Conservation (phyloP, 2,113 vertebrate species). For the Semnornis frantzii region DNA sequence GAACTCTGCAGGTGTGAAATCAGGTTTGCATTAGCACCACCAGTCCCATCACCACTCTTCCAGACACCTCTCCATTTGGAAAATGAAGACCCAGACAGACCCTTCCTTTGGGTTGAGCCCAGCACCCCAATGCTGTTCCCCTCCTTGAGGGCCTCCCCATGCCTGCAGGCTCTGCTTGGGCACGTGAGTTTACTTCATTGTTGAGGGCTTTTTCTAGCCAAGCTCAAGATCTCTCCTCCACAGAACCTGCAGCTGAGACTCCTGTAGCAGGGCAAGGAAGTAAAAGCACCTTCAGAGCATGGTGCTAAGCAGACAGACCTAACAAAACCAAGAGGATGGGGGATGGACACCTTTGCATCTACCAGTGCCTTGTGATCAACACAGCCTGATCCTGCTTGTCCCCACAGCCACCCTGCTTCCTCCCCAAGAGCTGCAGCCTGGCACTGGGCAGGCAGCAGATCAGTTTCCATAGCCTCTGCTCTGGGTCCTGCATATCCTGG, state of each 20-base stretch:
- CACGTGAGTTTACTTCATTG: neutral
- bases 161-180: neutral
- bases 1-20: neutral
- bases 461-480: neutral
- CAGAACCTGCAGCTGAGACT: neutral
- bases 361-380: neutral
- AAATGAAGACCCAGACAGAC: neutral
- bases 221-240: neutral
- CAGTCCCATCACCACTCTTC: fast-evolving
- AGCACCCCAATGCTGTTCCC: neutral
- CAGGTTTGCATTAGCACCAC: neutral
- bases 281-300: neutral
- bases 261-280: neutral
- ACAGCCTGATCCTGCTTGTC: neutral
- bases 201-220: neutral
- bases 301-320: neutral
- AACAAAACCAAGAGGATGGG: neutral
- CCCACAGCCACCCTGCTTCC: neutral
- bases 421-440: neutral
- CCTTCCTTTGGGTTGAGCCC: neutral
- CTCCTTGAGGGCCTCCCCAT: neutral
- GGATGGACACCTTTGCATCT: neutral
- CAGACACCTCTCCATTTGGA: neutral
- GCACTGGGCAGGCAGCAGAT: neutral
- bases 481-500: neutral